Base-by-base conservation (phyloP, 2,113 vertebrate species). In the human (Homo sapiens) region DNA sequence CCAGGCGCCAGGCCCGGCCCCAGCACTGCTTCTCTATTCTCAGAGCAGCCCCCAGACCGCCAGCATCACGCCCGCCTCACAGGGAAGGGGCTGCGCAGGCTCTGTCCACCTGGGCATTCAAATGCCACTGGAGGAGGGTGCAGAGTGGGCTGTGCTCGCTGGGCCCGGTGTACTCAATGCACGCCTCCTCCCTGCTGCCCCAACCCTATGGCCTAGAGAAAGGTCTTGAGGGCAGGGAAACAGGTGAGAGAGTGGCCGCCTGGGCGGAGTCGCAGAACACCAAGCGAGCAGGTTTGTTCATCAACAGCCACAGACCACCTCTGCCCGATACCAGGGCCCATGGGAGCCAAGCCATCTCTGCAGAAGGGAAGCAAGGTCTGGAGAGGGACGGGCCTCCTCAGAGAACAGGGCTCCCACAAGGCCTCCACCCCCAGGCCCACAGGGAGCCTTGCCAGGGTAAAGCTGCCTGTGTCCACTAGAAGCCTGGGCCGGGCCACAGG, bases 161-260 rank as follows among this genome's bases (percentile, higher is more conserved):
- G 30, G 52, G 52, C 18, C 52, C 18, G 6, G 6, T 6, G 18
- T 55, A 55, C 52, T 55, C 52, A 55, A 55, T 7, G 52, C 52
- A 55, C 18, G 32, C 48, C 20, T 43, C n/a, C 0, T 1, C n/a
- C 45, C 43, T 0, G 0, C 13, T 50, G 1, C 93, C 95, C 59
- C 0, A 0, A 16, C 48, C 45, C 68, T 38, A n/a, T 0, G 0
- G 48, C 30, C 90, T 14, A 3, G 48, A 43, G 48, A 43, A 86
- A 75, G 70, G 52, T 22, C 59, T 20, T 25, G 11, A 11, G 22
- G 14, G 4, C 55, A 70, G 75, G 48, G 20, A 43, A 43, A 18
- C 20, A 16, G 0, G 92, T 10, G 45, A 80, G 82, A 91, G 50
- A 12, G 73, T 57, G 4, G 0, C 23, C 12, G 1, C n/a, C 8